phyloP scores from a whole-genome alignment of 1,140 invertebrate genomes.

The Megalopta genalis region DNA sequence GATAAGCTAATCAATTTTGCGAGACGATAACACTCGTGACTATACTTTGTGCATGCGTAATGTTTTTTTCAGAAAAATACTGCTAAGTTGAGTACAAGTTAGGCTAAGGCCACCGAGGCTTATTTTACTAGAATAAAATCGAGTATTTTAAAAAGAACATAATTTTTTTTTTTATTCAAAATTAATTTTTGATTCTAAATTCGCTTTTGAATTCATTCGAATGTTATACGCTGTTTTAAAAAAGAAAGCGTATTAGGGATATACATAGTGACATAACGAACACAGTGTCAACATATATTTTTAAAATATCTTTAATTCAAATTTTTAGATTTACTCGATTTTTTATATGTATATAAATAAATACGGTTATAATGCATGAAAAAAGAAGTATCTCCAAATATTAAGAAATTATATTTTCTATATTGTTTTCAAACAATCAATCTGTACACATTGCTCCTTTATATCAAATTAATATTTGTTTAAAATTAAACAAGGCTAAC shows the following conservation, averaged over 20 bases:
- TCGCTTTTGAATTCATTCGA: too few relatives aligned
- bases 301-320: not conserved
- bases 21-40: too few relatives aligned
- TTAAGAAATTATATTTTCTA: slow-evolving; percentile 5
- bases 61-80: too few relatives aligned
- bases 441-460: not conserved
- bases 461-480: not conserved
- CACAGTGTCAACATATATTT: not conserved
- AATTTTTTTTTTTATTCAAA: too few relatives aligned
- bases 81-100: too few relatives aligned
- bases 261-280: not conserved
- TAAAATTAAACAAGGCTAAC: not conserved
- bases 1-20: too few relatives aligned
- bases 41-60: too few relatives aligned
- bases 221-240: too few relatives aligned
- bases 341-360: not conserved
- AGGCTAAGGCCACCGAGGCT: not conserved
- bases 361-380: not conserved
- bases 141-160: too few relatives aligned
- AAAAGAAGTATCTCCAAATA: not conserved
- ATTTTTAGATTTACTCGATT: not conserved
- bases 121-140: too few relatives aligned
- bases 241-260: not conserved
- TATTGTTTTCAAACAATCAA: not conserved
- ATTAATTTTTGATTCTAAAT: too few relatives aligned